Conservation (phyloP, 2,888 invertebrate genomes). For the Mythimna loreyi region DNA sequence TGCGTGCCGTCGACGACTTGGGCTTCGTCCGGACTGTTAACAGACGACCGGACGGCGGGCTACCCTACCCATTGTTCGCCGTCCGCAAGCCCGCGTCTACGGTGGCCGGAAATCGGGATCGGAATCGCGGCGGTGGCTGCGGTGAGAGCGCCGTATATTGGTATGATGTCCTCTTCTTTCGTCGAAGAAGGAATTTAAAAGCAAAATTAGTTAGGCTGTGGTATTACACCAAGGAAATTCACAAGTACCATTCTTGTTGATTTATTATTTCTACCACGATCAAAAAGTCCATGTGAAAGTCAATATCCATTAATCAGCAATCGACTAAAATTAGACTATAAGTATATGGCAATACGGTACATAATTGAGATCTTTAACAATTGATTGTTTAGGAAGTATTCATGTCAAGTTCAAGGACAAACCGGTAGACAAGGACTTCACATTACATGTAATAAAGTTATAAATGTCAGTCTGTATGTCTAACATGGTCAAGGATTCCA, state of each 20-base stretch:
- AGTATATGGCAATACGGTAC: not conserved
- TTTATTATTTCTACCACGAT: not conserved
- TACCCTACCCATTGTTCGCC: no score
- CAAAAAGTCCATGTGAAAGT: not conserved
- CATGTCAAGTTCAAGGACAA: constrained; percentile 22
- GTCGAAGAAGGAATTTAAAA: no score
- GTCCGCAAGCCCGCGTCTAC: no score
- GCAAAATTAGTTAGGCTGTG: no score
- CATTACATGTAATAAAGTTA: not conserved
- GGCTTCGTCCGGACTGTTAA: no score
- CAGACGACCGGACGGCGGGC: no score
- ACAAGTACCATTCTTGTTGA: not conserved
- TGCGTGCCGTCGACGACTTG: no score
- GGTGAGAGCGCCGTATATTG: no score
- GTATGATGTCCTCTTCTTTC: no score
- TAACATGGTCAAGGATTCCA: no score
- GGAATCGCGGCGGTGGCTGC: no score
- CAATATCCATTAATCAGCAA: not conserved
- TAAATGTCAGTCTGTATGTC: not conserved
- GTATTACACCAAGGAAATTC: not conserved
- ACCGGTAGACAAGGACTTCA: not conserved
- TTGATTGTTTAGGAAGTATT: not conserved
- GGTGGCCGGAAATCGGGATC: no score
- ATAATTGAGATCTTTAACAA: constrained; percentile 1
- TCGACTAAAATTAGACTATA: not conserved